Conservation (phyloP, 2,888 invertebrate species). For the Apotomis capreana region DNA sequence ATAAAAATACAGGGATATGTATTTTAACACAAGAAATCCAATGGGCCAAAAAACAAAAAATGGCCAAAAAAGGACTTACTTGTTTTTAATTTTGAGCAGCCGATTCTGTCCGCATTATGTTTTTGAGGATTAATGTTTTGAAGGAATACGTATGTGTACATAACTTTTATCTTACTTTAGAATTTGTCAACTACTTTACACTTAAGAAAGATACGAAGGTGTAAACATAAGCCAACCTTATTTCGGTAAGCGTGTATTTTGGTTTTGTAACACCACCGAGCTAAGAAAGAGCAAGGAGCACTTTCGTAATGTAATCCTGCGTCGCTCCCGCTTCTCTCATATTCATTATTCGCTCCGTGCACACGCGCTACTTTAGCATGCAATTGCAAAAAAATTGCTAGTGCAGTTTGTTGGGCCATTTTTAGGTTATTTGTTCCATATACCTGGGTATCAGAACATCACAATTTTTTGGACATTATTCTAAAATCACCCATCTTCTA, state of each 20-base stretch:
- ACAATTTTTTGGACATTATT: too few species aligned
- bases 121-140: too few species aligned
- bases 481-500: too few species aligned
- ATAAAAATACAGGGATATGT: too few species aligned
- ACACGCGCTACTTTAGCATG: slow-evolving; percentile 28
- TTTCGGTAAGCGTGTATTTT: slow-evolving; percentile 20
- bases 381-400: slow-evolving; percentile 5
- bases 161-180: too few species aligned
- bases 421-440: not conserved
- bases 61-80: too few species aligned
- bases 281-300: slow-evolving; percentile 12
- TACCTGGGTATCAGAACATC: not conserved
- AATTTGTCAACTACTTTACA: not conserved
- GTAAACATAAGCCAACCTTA: not conserved
- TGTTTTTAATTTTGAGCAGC: too few species aligned
- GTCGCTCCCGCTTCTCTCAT: slow-evolving; percentile 29
- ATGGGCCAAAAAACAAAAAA: too few species aligned
- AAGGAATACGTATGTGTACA: too few species aligned
- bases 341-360: slow-evolving; percentile 32
- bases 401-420: slow-evolving; percentile 14
- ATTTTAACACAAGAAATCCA: too few species aligned
- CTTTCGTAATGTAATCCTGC: slow-evolving; percentile 32
- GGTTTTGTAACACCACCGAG: slow-evolving; percentile 23
- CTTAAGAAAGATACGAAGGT: not conserved
- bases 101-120: too few species aligned